Conservation (phyloP, 2,797 vertebrate genomes). For the Helicolenus hilgendorfi region DNA sequence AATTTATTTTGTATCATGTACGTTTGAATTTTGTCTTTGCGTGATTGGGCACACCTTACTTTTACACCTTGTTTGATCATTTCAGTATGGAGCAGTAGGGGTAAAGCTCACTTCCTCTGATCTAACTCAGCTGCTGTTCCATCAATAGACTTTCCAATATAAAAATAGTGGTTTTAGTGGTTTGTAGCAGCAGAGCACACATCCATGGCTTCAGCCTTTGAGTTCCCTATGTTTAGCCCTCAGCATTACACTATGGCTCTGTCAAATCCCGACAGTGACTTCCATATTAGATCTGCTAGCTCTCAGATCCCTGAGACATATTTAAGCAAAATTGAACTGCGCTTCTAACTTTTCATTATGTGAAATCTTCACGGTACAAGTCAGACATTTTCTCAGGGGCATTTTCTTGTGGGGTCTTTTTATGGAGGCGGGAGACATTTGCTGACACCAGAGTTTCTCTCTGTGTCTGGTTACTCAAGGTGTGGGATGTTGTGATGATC, state of each 20-base stretch:
- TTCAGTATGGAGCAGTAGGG: neutral
- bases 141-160: constrained; percentile 51
- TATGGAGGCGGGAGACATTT: constrained; percentile 59
- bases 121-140: constrained; percentile 22
- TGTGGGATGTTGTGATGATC: constrained; percentile 76
- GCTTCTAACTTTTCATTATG: constrained; percentile 80
- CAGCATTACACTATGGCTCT: constrained; percentile 61
- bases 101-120: constrained; percentile 18
- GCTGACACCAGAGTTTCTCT: constrained; percentile 71
- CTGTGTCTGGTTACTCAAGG: constrained; percentile 56
- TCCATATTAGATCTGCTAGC: constrained; percentile 77
- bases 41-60: neutral
- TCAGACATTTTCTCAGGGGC: constrained; percentile 64
- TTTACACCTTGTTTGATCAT: neutral
- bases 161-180: constrained; percentile 20
- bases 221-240: constrained; percentile 68
- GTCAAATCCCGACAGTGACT: constrained; percentile 78
- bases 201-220: constrained; percentile 46
- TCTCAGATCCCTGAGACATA: constrained; percentile 74
- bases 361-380: constrained; percentile 66
- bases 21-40: neutral
- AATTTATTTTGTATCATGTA: neutral
- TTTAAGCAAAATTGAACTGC: constrained; percentile 79
- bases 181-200: constrained; percentile 54
- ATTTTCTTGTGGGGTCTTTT: constrained; percentile 60